These are phyloP conservation scores for Myocastor coypus DNA, from an alignment of 2,113 vertebrate genomes.

Conservation along the genomic window DNA sequence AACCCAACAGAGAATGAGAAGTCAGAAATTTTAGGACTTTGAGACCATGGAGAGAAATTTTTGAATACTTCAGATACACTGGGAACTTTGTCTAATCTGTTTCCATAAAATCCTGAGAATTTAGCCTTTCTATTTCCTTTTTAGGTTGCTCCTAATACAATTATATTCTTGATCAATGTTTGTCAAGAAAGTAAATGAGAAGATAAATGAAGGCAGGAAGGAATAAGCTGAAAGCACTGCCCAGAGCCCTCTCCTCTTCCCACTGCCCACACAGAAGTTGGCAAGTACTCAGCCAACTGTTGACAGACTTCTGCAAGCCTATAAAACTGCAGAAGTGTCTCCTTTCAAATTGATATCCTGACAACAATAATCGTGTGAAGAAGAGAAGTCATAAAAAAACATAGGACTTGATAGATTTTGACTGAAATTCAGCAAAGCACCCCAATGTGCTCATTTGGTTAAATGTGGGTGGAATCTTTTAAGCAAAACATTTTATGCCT, in stretches of 20 bases:
- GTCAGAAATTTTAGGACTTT: background rate
- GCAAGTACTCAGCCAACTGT: background rate
- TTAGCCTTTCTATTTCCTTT: background rate
- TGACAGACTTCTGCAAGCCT: no score
- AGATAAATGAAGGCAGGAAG: background rate
- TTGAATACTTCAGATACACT: background rate
- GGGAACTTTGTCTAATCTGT: background rate
- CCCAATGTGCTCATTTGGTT: background rate
- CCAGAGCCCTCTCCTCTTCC: background rate
- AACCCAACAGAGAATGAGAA: background rate
- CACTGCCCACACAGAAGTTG: rapidly evolving
- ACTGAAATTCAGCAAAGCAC: constrained; percentile 46
- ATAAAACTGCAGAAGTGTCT: background rate
- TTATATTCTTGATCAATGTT: background rate
- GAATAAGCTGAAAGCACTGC: no score
- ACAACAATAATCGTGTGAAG: constrained; percentile 20
- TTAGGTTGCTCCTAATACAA: background rate
- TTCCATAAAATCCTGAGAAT: background rate
- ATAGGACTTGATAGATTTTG: background rate
- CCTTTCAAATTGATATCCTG: constrained; percentile 6
- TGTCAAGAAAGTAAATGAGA: background rate
- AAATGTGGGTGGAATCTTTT: constrained; percentile 69
- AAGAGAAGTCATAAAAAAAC: background rate
- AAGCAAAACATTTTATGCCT: constrained; percentile 66
- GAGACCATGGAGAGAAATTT: background rate